Evolutionary conservation across 2,888 invertebrate genomes (phyloP), one percentile per base, ranked within the genome.

Genomic region (Drosophila tanythrix): DNA sequence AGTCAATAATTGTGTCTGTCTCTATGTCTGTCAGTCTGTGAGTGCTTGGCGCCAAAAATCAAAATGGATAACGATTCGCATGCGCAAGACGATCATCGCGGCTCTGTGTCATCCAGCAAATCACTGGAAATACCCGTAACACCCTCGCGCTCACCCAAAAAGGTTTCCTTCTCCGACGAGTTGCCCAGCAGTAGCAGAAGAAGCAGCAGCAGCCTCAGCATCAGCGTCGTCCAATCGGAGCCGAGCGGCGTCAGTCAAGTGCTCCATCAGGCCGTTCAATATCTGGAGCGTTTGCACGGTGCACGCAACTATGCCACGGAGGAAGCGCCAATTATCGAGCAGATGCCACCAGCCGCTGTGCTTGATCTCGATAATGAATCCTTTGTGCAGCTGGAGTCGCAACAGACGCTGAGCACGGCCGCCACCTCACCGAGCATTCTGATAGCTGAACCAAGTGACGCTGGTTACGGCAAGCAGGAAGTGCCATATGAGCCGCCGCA

Each of bases 91-190:
- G 85, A 90, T 69, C 92, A 92, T 79, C 91, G 92, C 36, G 92
- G 90, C 48, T 93, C 93, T 18, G 90, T 93, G 55, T 92, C 92
- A 27, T 92, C 92, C 11, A 91, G 79, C 43, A 91, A 85, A 55
- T 92, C 93, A 6, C 70, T 93, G 21, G 93, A 92, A 48, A 88
- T 92, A 61, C 92, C 93, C 0, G 74, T 82, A 29, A 91, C 92
- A 3, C 92, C 93, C 6, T 82, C 90, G 65, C 90, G 93, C 18
- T 91, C 91, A 3, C 91, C 93, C 13, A 93, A 93, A 80, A 93
- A 92, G 77, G 93, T 93, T 0, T 93, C 93, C 71, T 93, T 93
- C 79, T 93, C 93, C 21, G 93, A 93, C 80, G 92, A 93, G 60
- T 77, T 92, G 62, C 92, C 93, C 10, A 82, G 60, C 65, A 74